phyloP scores from a whole-genome alignment of 2,113 vertebrate species.

The Chascanopsetta lugubris region DNA sequence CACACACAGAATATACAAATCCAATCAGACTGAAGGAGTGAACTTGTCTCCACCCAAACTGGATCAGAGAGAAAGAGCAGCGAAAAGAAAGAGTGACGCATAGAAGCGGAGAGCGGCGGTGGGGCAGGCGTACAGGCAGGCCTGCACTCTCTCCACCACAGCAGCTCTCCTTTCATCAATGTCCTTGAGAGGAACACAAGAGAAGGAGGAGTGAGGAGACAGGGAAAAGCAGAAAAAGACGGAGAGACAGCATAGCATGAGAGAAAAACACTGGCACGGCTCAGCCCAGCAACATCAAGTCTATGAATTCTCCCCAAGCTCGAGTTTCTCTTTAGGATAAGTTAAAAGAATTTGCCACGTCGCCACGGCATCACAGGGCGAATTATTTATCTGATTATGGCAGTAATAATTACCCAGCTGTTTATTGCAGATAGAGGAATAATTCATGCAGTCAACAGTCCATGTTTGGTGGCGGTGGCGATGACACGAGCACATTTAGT shows the following conservation, averaged over 20 bases:
- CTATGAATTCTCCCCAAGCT: slow-evolving; percentile 87
- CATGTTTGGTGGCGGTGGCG: slow-evolving; percentile 83
- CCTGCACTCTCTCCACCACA: slow-evolving; percentile 48
- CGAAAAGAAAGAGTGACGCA: slow-evolving; percentile 63
- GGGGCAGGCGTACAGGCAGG: slow-evolving; percentile 52
- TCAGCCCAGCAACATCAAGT: slow-evolving; percentile 83
- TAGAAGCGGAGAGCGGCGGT: slow-evolving; percentile 53
- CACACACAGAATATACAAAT: slow-evolving; percentile 59
- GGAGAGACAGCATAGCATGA: slow-evolving; percentile 29
- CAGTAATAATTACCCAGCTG: slow-evolving; percentile 99
- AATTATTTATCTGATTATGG: slow-evolving; percentile 99
- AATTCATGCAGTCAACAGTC: slow-evolving; percentile 99
- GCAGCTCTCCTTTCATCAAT: slow-evolving; percentile 76
- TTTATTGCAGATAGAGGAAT: slow-evolving; percentile 99
- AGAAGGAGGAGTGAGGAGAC: slow-evolving; percentile 61
- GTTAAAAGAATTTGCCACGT: slow-evolving; percentile 89
- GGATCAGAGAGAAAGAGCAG: slow-evolving; percentile 67
- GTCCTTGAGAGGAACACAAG: slow-evolving; percentile 92
- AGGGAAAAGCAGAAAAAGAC: slow-evolving; percentile 54
- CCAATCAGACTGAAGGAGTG: slow-evolving; percentile 66
- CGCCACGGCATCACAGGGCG: slow-evolving; percentile 87
- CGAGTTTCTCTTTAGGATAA: slow-evolving; percentile 78
- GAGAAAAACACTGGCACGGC: slow-evolving; percentile 30
- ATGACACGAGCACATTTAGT: slow-evolving; percentile 96
- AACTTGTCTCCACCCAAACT: slow-evolving; percentile 65